These are phyloP conservation scores for Petrosia ficiformis DNA, from an alignment of 37 sponge, comb jelly and placozoan species.

Conservation along the genomic window DNA sequence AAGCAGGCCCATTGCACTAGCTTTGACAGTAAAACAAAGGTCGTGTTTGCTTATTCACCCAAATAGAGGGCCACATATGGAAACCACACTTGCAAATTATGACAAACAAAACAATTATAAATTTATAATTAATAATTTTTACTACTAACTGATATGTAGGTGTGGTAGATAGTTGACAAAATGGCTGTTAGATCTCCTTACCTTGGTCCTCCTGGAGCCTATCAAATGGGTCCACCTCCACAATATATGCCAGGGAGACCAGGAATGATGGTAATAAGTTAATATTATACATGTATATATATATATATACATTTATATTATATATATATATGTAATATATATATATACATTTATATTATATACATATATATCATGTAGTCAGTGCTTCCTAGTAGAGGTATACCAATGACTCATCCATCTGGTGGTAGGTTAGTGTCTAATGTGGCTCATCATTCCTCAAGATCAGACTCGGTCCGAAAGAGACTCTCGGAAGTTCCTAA, in stretches of 20 bases:
- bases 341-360: neutral
- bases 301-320: neutral
- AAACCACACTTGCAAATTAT: too few species aligned
- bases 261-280: constrained; percentile 28
- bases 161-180: neutral
- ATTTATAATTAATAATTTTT: too few species aligned
- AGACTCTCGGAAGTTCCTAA: constrained; percentile 53
- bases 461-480: constrained; percentile 53
- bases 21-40: too few species aligned
- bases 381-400: neutral
- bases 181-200: constrained; percentile 31
- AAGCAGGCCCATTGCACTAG: too few species aligned
- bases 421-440: neutral
- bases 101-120: too few species aligned
- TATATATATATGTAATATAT: neutral
- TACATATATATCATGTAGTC: neutral
- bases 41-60: too few species aligned
- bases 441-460: neutral
- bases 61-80: too few species aligned
- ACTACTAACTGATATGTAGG: too few species aligned
- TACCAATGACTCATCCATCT: neutral
- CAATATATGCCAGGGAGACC: constrained; percentile 33
- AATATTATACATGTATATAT: neutral
- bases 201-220: constrained; percentile 13
- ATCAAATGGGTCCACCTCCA: constrained; percentile 9